Evolutionary conservation across 1,140 invertebrate genomes (phyloP).

Genomic region (Lepidurus arcticus): DNA sequence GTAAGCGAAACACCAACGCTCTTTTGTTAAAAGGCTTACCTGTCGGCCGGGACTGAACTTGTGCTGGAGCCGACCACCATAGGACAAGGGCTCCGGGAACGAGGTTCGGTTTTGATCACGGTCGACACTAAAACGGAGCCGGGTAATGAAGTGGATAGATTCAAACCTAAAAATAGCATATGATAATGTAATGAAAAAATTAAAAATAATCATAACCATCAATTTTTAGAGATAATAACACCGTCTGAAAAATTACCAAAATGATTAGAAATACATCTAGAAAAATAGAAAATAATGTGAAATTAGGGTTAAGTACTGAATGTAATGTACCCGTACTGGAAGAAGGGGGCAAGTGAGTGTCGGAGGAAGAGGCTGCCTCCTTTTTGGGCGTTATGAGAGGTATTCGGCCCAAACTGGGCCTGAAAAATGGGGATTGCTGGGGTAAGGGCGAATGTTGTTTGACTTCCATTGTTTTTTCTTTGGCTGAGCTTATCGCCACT

Average conservation of each 20-base stretch:
- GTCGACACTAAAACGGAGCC: constrained; percentile 23
- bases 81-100: constrained; percentile 23
- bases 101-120: constrained; percentile 25
- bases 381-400: constrained; percentile 8
- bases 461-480: neutral
- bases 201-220: neutral
- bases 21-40: neutral
- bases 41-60: neutral
- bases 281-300: neutral
- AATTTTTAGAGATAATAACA: constrained; percentile 1
- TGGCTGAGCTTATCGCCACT: neutral
- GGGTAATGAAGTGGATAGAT: neutral
- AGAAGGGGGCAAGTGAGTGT: neutral
- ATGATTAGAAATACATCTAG: neutral
- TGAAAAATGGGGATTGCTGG: constrained; percentile 6
- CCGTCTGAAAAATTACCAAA: neutral
- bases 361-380: neutral
- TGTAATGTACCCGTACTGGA: neutral
- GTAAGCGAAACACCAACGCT: neutral
- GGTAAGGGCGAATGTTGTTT: constrained; percentile 10
- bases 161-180: constrained; percentile 2
- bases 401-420: constrained; percentile 17
- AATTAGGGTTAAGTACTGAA: neutral
- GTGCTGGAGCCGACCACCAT: constrained; percentile 2
- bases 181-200: neutral